Evolutionary conservation across 92 coral and sea anemone species (phyloP).

Genomic region (Palythoa grandis): DNA sequence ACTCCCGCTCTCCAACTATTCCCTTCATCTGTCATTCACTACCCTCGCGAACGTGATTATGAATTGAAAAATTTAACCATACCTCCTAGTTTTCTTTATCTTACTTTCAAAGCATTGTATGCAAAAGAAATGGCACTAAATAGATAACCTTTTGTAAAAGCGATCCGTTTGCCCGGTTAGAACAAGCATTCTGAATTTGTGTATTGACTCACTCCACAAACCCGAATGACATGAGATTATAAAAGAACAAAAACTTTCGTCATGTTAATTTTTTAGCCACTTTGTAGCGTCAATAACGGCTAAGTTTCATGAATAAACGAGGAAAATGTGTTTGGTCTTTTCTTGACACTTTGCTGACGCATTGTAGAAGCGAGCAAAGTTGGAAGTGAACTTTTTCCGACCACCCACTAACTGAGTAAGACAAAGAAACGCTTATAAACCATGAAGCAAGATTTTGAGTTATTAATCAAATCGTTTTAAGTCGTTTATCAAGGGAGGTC

Average conservation of each 20-base stretch:
- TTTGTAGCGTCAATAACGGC: slow-evolving; percentile 58
- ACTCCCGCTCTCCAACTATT: slow-evolving; percentile 37
- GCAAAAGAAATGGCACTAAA: slow-evolving; percentile 40
- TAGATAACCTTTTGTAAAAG: slow-evolving; percentile 50
- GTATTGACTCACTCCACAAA: slow-evolving; percentile 63
- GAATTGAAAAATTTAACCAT: slow-evolving; percentile 9
- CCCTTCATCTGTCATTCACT: slow-evolving; percentile 42
- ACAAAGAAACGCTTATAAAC: slow-evolving; percentile 31
- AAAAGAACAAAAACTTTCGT: slow-evolving; percentile 49
- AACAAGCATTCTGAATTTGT: slow-evolving; percentile 53
- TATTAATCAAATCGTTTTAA: slow-evolving; percentile 31
- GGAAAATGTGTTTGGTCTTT: slow-evolving; percentile 27
- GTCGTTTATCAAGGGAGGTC: slow-evolving; percentile 37
- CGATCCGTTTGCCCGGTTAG: slow-evolving; percentile 35
- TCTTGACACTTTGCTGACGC: slow-evolving; percentile 36
- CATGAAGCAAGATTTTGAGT: slow-evolving; percentile 26
- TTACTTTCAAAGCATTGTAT: slow-evolving; percentile 27
- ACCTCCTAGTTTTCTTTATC: slow-evolving; percentile 46
- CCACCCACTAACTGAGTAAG: slow-evolving; percentile 6
- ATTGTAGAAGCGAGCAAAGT: slow-evolving; percentile 2
- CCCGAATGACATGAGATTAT: slow-evolving; percentile 34
- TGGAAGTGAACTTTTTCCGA: not conserved
- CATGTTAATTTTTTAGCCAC: slow-evolving; percentile 63
- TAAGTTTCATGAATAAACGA: slow-evolving; percentile 44
- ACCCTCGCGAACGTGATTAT: slow-evolving; percentile 14